Percentiles rank a stretch among this genome's conserved stretches.
These are phyloP conservation scores for Limnephilus marmoratus DNA, from an alignment of 2,888 invertebrate genomes.

Conservation along the genomic window DNA sequence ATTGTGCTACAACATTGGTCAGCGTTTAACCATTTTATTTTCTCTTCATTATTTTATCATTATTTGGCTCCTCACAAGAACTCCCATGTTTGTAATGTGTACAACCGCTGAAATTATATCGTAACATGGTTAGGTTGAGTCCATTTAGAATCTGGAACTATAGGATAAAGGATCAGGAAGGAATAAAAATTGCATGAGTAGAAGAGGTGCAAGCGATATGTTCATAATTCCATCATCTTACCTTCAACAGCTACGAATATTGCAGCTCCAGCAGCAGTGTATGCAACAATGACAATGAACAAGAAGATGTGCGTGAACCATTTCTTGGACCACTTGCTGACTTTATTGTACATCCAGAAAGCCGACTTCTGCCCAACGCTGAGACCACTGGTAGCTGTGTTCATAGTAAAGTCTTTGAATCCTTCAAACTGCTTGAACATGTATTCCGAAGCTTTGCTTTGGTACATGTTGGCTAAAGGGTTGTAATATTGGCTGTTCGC, in stretches of 20 bases:
- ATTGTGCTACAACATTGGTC: not conserved
- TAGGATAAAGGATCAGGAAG: not conserved
- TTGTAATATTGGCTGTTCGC: slow-evolving; percentile 72
- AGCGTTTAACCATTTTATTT: too few species aligned
- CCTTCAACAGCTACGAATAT: slow-evolving; percentile 89
- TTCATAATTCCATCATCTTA: slow-evolving; percentile 70
- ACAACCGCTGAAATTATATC: not conserved
- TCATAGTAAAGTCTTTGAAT: slow-evolving; percentile 85
- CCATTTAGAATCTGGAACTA: not conserved
- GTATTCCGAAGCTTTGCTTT: slow-evolving; percentile 85
- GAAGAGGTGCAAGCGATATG: not conserved
- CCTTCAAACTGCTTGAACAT: slow-evolving; percentile 89
- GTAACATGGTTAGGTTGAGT: not conserved
- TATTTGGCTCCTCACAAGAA: not conserved
- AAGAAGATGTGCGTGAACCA: slow-evolving; percentile 95
- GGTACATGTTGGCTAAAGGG: slow-evolving; percentile 76
- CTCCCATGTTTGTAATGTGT: not conserved
- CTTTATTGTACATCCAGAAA: slow-evolving; percentile 87
- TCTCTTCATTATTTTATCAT: too few species aligned
- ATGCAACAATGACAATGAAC: slow-evolving; percentile 85
- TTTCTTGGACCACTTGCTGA: slow-evolving; percentile 85
- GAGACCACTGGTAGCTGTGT: slow-evolving; percentile 85
- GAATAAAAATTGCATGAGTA: not conserved
- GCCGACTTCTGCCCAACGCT: slow-evolving; percentile 91
- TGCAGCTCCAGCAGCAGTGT: slow-evolving; percentile 89